A percentile compares a stretch with the other conserved stretches of the same genome.
These are phyloP conservation scores for Drymonia ruficornis DNA, from an alignment of 2,888 invertebrate genomes.

Conservation along the genomic window DNA sequence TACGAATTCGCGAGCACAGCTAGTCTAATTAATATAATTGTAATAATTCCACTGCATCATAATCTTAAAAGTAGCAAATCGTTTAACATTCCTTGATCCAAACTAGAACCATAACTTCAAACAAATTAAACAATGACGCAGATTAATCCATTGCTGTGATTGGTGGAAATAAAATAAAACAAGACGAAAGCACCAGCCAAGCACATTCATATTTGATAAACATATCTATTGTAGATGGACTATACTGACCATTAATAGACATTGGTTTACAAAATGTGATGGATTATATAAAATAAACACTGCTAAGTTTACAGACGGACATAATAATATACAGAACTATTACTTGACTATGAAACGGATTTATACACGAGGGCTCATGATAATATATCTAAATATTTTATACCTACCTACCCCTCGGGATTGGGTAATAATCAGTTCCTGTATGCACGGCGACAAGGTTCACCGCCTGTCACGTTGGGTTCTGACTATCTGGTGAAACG, in stretches of 20 bases:
- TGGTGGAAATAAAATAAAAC: slow-evolving; percentile 13
- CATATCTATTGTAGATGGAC: slow-evolving; percentile 41
- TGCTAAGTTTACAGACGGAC: slow-evolving; percentile 14
- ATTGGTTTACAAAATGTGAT: slow-evolving; percentile 38
- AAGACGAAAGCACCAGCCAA: slow-evolving; percentile 23
- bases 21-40: too few species aligned
- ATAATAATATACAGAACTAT: slow-evolving; percentile 19
- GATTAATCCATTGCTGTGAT: neutral
- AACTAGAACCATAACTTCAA: neutral
- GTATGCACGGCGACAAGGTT: too few species aligned
- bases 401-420: too few species aligned
- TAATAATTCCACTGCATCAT: too few species aligned
- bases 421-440: too few species aligned
- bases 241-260: slow-evolving; percentile 19
- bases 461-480: too few species aligned
- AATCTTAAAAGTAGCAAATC: neutral
- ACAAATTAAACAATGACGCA: slow-evolving; percentile 2
- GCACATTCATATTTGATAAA: slow-evolving; percentile 41
- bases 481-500: too few species aligned
- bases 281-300: slow-evolving; percentile 45
- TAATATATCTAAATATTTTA: too few species aligned
- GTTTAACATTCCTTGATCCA: neutral
- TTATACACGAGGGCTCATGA: neutral
- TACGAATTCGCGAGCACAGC: too few species aligned
- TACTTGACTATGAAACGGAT: slow-evolving; percentile 3